Evolutionary conservation across 2,888 invertebrate genomes (phyloP).

Genomic region (Endotricha flammealis): DNA sequence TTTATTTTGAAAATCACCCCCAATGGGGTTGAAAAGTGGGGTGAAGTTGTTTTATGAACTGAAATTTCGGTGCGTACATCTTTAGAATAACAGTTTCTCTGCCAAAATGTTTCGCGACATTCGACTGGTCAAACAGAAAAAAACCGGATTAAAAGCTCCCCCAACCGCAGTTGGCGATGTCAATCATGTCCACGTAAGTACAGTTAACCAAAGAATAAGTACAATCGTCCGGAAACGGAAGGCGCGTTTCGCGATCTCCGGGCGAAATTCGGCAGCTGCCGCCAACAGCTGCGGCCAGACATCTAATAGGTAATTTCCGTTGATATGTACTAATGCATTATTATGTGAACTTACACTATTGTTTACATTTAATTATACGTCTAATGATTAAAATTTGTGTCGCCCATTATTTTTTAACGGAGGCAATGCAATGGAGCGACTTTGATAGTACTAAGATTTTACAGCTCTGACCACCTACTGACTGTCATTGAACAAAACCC

Average conservation of each 20-base stretch:
- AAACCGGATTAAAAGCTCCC: conserved; percentile 29
- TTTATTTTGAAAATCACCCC: no score
- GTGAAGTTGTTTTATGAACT: no score
- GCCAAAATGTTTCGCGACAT: conserved; percentile 11
- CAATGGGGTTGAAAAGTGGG: no score
- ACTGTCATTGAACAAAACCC: no score
- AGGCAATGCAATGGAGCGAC: no score
- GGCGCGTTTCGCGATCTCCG: conserved; percentile 75
- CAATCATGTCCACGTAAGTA: conserved; percentile 56
- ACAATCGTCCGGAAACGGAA: conserved; percentile 76
- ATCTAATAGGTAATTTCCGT: conserved; percentile 72
- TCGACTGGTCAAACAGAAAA: conserved; percentile 19
- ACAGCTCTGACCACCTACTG: no score
- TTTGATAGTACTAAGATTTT: no score
- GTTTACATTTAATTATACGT: no score
- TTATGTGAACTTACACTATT: not conserved
- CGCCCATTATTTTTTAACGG: no score
- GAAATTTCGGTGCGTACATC: no score
- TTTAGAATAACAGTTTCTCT: no score
- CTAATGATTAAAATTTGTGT: no score
- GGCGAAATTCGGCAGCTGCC: conserved; percentile 74
- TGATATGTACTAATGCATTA: conserved; percentile 16
- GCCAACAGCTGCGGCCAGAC: conserved; percentile 50
- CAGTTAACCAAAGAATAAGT: conserved; percentile 35
- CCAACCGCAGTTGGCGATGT: conserved; percentile 35